A percentile compares a stretch with the other conserved stretches of the same genome.
Conservation (phyloP, 2,797 vertebrate species). For the Peromyscus melanophrys region DNA sequence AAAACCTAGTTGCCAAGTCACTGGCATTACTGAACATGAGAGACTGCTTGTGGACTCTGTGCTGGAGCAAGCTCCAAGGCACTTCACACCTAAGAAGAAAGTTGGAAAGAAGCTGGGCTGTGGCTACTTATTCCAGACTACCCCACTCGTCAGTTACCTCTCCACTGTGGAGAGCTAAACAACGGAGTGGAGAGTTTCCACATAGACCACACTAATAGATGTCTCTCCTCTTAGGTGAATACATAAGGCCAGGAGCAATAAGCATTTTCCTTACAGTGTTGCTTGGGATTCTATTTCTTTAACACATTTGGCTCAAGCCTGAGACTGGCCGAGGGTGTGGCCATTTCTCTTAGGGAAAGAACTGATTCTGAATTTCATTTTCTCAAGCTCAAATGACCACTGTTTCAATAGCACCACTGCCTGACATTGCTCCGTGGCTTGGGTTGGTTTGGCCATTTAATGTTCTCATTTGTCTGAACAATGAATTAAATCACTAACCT, state of each 20-base stretch:
- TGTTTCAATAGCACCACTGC: background rate
- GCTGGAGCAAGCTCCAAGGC: background rate
- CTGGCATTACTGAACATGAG: background rate
- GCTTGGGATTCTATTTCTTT: background rate
- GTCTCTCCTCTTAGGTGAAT: background rate
- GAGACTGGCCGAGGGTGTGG: background rate
- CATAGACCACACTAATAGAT: background rate
- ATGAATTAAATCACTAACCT: background rate
- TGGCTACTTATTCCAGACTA: background rate
- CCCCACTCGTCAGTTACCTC: background rate
- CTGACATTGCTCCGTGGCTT: background rate
- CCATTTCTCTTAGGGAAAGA: background rate
- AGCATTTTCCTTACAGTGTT: background rate
- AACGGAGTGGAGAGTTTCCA: background rate
- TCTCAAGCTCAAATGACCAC: background rate
- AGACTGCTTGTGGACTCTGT: background rate
- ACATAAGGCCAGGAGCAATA: background rate
- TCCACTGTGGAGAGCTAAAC: background rate
- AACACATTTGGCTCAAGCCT: background rate
- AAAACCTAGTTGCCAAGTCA: background rate
- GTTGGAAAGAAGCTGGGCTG: background rate
- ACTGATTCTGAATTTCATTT: background rate
- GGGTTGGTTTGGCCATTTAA: background rate
- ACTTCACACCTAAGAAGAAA: background rate
- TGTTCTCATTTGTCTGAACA: slow-evolving; percentile 19